phyloP scores from a whole-genome alignment of 2,797 vertebrate genomes.

The Hirundo rustica region DNA sequence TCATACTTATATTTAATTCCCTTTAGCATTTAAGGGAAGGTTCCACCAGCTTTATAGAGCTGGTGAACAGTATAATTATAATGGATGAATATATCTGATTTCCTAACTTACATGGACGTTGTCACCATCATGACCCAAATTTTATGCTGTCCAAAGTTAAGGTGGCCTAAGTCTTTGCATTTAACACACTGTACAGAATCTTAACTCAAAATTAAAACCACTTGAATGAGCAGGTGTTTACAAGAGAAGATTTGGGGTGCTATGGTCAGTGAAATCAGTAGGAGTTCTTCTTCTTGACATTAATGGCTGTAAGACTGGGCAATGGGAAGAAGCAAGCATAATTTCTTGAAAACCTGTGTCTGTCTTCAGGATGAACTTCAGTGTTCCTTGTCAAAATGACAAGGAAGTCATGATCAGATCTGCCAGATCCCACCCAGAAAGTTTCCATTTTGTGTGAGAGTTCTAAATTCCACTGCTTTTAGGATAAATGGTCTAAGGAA shows the following conservation, averaged over 20 bases:
- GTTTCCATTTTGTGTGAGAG: not conserved
- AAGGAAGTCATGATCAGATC: not conserved
- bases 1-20: conserved; percentile 25
- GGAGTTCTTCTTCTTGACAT: not conserved
- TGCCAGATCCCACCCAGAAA: not conserved
- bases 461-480: not conserved
- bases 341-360: not conserved
- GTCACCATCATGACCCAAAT: not conserved
- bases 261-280: not conserved
- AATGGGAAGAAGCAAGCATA: not conserved
- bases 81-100: conserved; percentile 8
- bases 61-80: conserved; percentile 8
- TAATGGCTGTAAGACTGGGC: not conserved
- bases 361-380: not conserved
- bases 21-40: conserved; percentile 20
- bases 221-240: not conserved
- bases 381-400: not conserved
- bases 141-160: not conserved
- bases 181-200: not conserved
- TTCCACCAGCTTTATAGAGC: not conserved
- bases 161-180: not conserved
- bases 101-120: not conserved
- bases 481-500: not conserved
- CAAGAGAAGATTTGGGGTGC: not conserved
- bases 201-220: not conserved